phyloP scores from a whole-genome alignment of 2,797 vertebrate genomes.

The Loriculus beryllinus region DNA sequence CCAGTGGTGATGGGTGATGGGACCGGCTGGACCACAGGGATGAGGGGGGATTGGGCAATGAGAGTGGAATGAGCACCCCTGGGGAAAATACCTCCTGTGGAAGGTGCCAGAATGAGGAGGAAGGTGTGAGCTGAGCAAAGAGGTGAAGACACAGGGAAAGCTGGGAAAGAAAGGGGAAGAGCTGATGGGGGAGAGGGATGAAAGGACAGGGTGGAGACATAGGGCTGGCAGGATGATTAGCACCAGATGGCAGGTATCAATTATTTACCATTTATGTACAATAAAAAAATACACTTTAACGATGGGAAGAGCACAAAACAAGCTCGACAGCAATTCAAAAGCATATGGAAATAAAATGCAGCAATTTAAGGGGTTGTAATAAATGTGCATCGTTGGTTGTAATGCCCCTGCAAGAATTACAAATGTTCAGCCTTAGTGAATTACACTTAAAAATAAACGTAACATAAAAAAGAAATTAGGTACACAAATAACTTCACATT shows the following conservation, averaged over 20 bases:
- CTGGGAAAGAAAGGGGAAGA: constrained; percentile 1
- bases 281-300: constrained; percentile 76
- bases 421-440: constrained; percentile 78
- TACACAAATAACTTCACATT: constrained; percentile 79
- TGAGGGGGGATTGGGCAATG: background rate
- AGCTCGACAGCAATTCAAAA: constrained; percentile 76
- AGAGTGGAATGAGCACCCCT: background rate
- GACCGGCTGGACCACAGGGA: accelerated
- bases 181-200: background rate
- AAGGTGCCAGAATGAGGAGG: background rate
- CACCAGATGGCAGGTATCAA: constrained; percentile 81
- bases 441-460: constrained; percentile 78
- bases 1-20: background rate
- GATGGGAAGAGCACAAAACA: constrained; percentile 74
- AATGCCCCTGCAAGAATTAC: constrained; percentile 76
- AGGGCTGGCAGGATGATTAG: constrained; percentile 65
- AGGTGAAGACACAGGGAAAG: background rate
- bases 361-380: constrained; percentile 75
- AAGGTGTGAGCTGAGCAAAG: background rate
- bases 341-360: constrained; percentile 78
- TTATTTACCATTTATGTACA: constrained; percentile 81
- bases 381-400: constrained; percentile 68
- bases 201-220: constrained; percentile 40
- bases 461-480: constrained; percentile 80
- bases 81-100: background rate